phyloP scores from a whole-genome alignment of 1,140 invertebrate species.

The Tetranychus cinnabarinus region DNA sequence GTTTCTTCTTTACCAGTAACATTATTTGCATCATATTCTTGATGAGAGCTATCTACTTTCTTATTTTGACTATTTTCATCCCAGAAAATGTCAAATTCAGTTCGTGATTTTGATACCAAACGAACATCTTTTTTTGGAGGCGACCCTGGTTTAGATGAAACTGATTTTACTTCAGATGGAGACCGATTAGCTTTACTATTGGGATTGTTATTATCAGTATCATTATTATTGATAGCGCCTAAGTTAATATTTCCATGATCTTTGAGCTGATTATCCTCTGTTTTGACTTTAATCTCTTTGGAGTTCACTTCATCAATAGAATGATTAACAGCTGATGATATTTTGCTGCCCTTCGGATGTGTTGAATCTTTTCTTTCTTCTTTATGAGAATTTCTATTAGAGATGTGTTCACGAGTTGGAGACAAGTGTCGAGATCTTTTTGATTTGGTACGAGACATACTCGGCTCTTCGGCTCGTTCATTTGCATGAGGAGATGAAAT shows the following conservation, averaged over 20 bases:
- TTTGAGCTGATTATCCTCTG: too few species aligned
- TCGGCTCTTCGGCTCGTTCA: neutral
- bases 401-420: neutral
- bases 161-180: neutral
- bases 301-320: neutral
- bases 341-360: neutral
- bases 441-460: neutral
- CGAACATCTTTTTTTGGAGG: constrained; percentile 1
- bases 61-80: neutral
- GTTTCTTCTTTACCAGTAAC: neutral
- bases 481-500: neutral
- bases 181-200: neutral
- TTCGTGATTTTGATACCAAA: neutral
- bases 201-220: neutral
- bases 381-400: neutral
- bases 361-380: neutral
- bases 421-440: neutral
- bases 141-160: neutral
- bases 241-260: too few species aligned
- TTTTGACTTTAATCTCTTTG: neutral
- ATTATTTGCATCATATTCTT: neutral
- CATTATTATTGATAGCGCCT: neutral
- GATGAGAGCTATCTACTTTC: neutral
- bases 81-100: constrained; percentile 2
- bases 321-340: neutral